Evolutionary conservation across 2,797 vertebrate species (phyloP), one percentile per base, ranked within the genome.

Genomic region (Pogoniulus pusillus): DNA sequence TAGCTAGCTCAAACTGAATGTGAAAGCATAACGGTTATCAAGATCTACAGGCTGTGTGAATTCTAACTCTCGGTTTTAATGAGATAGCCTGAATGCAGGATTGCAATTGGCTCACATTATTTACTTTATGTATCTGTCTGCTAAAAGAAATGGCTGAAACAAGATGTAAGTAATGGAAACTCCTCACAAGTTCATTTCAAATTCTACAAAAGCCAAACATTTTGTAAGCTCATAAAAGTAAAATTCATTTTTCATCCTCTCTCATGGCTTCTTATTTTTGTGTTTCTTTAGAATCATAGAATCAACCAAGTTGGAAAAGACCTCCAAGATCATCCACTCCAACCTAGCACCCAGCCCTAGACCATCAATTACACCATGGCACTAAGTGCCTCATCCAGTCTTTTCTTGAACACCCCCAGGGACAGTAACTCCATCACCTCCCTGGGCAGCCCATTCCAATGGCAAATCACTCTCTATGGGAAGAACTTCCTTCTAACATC

Each of bases 1-100:
- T 2, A 47, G 18, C 5, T 68, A 35, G 6, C 1, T 0, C 12
- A 10, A 9, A 9, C 6, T 34, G 1, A 3, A 0, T 74, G 8
- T 34, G 54, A 82, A 15, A 74, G 4, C 13, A 14, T 6, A 82
- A 13, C 6, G 70, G 22, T n/a, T 47, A 24, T 2, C 19, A 49
- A 57, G 49, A 43, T 32, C 49, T 57, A 35, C 7, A 60, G 5
- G 6, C 10, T 62, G 4, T 35, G 6, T 1, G 2, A 32, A 27
- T 24, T 59, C 8, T 39, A 45, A 16, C 6, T 70, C 5, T 49
- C 30, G 4, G 3, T n/a, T 75, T 64, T 77, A 34, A 41, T 39
- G 16, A 82, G 8, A 4, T 23, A 83, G 10, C 12, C 6, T 30
- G 53, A 7, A 71, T 51, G 4, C 34, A 85, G 43, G 55, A 65